Base-by-base conservation (phyloP, 1,140 invertebrate species). In the Rhynchophorus ferrugineus region DNA sequence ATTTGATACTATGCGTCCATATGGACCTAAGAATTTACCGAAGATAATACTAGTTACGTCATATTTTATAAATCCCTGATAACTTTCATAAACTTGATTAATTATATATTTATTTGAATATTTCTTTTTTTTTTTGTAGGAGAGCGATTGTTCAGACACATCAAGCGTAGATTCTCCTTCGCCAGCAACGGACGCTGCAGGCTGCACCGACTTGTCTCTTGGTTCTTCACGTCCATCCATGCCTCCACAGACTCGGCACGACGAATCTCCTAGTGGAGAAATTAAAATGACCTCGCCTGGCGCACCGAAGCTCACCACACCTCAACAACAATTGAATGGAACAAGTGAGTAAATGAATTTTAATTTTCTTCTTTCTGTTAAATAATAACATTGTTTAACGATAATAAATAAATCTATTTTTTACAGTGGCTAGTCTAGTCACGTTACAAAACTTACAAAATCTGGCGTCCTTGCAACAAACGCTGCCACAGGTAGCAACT, bases 391-490 rank as follows among this genome's bases (percentile, higher is more conserved):
- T n/a, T n/a, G n/a, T n/a, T n/a, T n/a, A n/a, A n/a, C n/a, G n/a
- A n/a, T n/a, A n/a, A n/a, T n/a, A n/a, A n/a, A n/a, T n/a, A n/a
- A n/a, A n/a, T n/a, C n/a, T n/a, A n/a, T n/a, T 56, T 46, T 37
- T 68, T 66, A 18, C 70, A 86, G 84, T 87, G 82, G 83, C 84
- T 59, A 82, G 83, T 39, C 82, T 87, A 78, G 77, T 80, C 59
- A 81, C 78, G 42, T 79, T 87, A 53, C 83, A 85, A 72, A 86
- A 85, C 68, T 78, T 86, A 49, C 85, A 88, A 68, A 85, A 84
- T 68, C 70, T 87, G 58, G 83, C 84, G 48, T 71, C 73, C 37
- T 73, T 80, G 61, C 82, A 82, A 69, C 79, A 82, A 66, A 79
- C 76, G 56, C 73, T 82, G 58, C 80, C 80, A 14, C 79, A 82